Conservation (phyloP, 1,140 invertebrate species). For the Stegodyphus mimosarum region DNA sequence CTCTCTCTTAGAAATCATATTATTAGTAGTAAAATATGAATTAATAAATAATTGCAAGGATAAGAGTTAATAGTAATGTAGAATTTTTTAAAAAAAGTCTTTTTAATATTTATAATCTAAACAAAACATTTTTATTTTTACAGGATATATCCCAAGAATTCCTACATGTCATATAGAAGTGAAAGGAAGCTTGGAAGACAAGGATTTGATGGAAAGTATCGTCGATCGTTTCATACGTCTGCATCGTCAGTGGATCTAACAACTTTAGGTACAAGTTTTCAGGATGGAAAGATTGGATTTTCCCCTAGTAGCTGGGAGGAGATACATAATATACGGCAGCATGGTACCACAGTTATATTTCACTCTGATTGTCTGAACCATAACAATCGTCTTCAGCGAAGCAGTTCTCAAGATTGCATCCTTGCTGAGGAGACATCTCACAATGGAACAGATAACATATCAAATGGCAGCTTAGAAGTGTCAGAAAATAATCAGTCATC, state of each 20-base stretch:
- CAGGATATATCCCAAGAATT: conserved; percentile 84
- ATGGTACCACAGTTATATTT: conserved; percentile 68
- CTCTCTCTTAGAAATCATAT: too few species aligned
- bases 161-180: conserved; percentile 77
- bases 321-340: conserved; percentile 65
- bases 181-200: conserved; percentile 71
- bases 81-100: too few species aligned
- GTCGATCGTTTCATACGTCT: conserved; percentile 78
- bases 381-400: conserved; percentile 27
- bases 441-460: conserved; percentile 30
- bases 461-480: conserved; percentile 1
- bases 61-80: too few species aligned
- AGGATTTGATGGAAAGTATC: conserved; percentile 80
- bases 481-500: conserved; percentile 31
- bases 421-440: conserved; percentile 5
- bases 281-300: conserved; percentile 23
- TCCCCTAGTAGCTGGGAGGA: conserved; percentile 65
- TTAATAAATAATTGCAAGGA: too few species aligned
- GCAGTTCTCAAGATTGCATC: conserved; percentile 45
- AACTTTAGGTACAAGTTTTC: conserved; percentile 15
- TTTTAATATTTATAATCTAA: too few species aligned
- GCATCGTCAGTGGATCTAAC: conserved; percentile 58
- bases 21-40: too few species aligned
- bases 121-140: conserved; percentile 65
- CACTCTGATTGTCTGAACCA: conserved; percentile 51